Evolutionary conservation across 92 coral and sea anemone genomes (phyloP).

Genomic region (Paramuricea clavata): DNA sequence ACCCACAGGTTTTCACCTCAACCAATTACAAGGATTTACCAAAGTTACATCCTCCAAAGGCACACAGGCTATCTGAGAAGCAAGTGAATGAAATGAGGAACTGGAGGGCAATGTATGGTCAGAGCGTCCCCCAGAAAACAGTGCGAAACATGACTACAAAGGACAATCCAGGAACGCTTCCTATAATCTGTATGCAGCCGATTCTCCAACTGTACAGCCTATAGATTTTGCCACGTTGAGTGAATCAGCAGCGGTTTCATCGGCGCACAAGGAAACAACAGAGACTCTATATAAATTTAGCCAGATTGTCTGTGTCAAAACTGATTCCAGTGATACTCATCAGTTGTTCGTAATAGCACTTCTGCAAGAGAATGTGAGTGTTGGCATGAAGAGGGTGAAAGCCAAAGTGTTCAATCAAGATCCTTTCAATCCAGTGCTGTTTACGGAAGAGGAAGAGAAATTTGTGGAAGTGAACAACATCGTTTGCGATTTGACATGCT

Average conservation of each 20-base stretch:
- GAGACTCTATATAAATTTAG: conserved; percentile 54
- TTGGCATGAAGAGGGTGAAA: conserved; percentile 57
- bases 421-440: conserved; percentile 74
- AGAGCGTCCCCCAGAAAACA: conserved; percentile 77
- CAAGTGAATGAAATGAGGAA: conserved; percentile 67
- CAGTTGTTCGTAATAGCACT: conserved; percentile 64
- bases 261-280: conserved; percentile 49
- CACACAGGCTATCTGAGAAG: conserved; percentile 51
- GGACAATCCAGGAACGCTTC: conserved; percentile 76
- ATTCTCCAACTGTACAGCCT: conserved; percentile 67
- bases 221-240: conserved; percentile 60
- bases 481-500: conserved; percentile 70
- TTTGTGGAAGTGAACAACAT: conserved; percentile 68
- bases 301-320: conserved; percentile 73
- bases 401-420: conserved; percentile 70
- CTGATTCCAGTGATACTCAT: conserved; percentile 57
- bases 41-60: conserved; percentile 67
- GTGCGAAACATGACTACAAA: conserved; percentile 74
- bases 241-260: conserved; percentile 63
- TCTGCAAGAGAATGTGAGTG: conserved; percentile 72
- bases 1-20: conserved; percentile 64
- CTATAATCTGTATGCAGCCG: conserved; percentile 75
- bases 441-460: conserved; percentile 73
- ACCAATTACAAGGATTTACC: conserved; percentile 71
- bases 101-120: conserved; percentile 75